Conservation (phyloP, 2,113 vertebrate genomes). For the Aviceda subcristata region DNA sequence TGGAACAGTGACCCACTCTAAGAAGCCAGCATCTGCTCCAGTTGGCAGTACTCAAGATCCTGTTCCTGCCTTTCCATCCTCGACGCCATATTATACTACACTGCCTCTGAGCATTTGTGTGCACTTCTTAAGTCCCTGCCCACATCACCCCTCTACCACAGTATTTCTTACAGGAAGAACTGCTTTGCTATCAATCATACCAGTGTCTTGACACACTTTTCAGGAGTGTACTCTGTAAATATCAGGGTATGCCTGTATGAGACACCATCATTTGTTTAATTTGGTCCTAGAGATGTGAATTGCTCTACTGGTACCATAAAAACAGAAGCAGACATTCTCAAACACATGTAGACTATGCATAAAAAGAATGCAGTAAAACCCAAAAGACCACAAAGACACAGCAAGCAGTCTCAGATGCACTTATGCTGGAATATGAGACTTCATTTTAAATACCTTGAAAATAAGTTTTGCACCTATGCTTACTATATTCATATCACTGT, state of each 20-base stretch:
- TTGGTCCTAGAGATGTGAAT: not conserved
- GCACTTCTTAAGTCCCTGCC: not conserved
- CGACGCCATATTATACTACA: not conserved
- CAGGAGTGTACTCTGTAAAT: not conserved
- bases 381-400: not conserved
- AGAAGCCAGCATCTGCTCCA: not conserved
- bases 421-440: not conserved
- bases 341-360: not conserved
- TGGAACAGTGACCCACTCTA: not conserved
- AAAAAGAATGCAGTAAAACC: not conserved
- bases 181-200: not conserved
- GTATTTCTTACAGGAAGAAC: not conserved
- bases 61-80: not conserved
- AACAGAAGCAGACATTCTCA: not conserved
- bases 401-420: not conserved
- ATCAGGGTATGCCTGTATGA: not conserved
- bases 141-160: not conserved
- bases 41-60: not conserved
- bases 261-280: not conserved
- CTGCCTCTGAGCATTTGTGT: not conserved
- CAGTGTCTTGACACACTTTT: not conserved
- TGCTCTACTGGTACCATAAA: not conserved
- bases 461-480: not conserved
- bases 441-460: not conserved
- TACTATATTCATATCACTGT: not conserved